Evolutionary conservation across 2,888 invertebrate genomes (phyloP), one percentile per base, ranked within the genome.

Genomic region (Boloria euphrosyne): DNA sequence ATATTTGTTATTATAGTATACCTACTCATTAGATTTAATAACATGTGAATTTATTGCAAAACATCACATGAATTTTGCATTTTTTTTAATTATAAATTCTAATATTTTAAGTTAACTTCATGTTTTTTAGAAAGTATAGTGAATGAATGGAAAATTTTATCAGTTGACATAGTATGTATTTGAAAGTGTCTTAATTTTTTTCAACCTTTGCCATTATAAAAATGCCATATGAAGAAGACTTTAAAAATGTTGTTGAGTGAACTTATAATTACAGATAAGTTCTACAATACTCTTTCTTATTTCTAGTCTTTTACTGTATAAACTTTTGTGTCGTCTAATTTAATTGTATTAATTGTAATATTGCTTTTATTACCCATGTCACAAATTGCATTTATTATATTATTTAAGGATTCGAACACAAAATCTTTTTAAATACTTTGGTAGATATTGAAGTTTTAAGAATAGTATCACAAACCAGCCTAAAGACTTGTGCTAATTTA

Each of bases 231-330:
- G 17, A 47, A 50, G 17, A 59, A 59, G 59, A 59, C 49, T 49
- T 49, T 49, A 59, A 18, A 22, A 46, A 14, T 31, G 17, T 38
- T 47, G 14, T 38, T 59, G 17, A 49, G 38, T 2, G 16, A 49
- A 49, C 47, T 49, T 14, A 16, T 16, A 49, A 49, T n/a, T 16
- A 6, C 7, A 49, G 47, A 49, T 49, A 38, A 38, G 31, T 13
- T 50, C 17, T 18, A 65, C 46, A 65, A 70, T 67, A 68, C 65
- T 68, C 67, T 60, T 62, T 51, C 16, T 65, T 49, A 44, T 62
- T 63, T 67, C 69, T 70, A 70, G 70, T 70, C 70, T 62, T 31
- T 14, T 51, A 44, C 38, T 51, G 31, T 49, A 49, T 31, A 38
- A 14, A 53, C 54, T 38, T 57, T 17, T 57, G 57, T 57, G 57